phyloP scores from a whole-genome alignment of 2,113 vertebrate genomes.

The Mus pahari region DNA sequence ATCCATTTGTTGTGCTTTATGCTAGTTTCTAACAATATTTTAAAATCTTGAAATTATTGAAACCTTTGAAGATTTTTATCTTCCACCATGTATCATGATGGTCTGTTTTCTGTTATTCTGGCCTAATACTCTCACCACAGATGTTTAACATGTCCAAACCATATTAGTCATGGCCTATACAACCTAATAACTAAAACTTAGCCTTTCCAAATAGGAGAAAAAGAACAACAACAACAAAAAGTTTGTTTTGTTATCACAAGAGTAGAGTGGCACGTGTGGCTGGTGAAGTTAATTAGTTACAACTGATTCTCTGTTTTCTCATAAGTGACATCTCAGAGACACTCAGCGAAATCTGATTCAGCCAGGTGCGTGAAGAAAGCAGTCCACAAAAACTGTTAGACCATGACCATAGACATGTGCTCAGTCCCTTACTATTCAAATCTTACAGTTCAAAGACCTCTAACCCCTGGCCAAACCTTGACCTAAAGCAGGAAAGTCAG shows the following conservation, averaged over 20 bases:
- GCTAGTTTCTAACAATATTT: slow-evolving; percentile 13
- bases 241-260: not conserved
- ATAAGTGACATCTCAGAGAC: not conserved
- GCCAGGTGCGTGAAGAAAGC: not conserved
- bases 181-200: not conserved
- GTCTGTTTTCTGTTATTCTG: not conserved
- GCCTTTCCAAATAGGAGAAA: not conserved
- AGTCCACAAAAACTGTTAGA: not conserved
- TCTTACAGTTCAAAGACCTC: not conserved
- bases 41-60: slow-evolving; percentile 45
- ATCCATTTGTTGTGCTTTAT: not conserved
- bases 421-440: not conserved
- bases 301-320: not conserved
- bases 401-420: not conserved
- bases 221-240: too few relatives aligned
- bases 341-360: not conserved
- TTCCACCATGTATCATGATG: not conserved
- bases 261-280: not conserved
- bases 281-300: not conserved
- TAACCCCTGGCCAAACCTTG: not conserved
- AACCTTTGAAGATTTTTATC: not conserved
- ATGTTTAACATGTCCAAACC: not conserved
- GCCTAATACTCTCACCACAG: not conserved
- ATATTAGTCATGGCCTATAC: not conserved
- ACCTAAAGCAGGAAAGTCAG: not conserved